Conservation (phyloP, 2,113 vertebrate species). For the Arizona elegans region DNA sequence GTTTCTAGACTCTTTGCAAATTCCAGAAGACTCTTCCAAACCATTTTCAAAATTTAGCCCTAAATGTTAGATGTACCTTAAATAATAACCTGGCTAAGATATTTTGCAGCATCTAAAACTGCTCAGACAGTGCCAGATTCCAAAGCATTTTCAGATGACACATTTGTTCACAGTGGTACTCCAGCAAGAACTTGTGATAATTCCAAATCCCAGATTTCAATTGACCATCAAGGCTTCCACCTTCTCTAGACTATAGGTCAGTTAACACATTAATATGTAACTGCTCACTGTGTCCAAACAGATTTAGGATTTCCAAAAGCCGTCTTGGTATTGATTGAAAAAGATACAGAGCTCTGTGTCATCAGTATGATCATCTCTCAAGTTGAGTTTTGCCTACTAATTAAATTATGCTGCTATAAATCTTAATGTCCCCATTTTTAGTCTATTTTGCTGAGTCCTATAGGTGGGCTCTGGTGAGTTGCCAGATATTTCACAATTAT, state of each 20-base stretch:
- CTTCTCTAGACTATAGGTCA: background rate
- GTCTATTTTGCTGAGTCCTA: background rate
- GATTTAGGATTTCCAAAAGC: background rate
- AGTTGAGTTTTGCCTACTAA: background rate
- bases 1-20: background rate
- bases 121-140: background rate
- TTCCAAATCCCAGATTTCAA: background rate
- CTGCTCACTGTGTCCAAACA: background rate
- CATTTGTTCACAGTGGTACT: background rate
- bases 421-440: background rate
- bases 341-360: background rate
- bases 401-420: background rate
- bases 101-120: background rate
- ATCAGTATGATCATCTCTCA: background rate
- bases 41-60: background rate
- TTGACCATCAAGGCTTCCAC: background rate
- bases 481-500: background rate
- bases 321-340: background rate
- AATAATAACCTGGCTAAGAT: background rate
- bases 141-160: background rate
- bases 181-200: background rate
- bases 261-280: background rate
- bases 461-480: background rate
- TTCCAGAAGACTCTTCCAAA: background rate
- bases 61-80: background rate